Base-by-base conservation (phyloP, 2,888 invertebrate species). In the Hirudinaria manillensis region DNA sequence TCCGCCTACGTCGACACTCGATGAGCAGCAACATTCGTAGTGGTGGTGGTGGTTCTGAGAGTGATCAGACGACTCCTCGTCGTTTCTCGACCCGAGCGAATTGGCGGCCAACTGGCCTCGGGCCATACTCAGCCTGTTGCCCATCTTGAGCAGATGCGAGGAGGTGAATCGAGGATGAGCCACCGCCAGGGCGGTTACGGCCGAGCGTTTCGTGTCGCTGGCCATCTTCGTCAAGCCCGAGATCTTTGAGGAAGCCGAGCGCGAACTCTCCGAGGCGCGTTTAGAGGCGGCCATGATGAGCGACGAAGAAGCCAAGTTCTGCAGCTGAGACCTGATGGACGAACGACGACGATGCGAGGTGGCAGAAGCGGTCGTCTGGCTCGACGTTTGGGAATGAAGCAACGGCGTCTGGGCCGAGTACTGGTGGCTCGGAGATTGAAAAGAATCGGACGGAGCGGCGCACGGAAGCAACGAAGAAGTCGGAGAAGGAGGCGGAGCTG, bases 271-370 rank as follows among this genome's bases (percentile, higher is more conserved):
- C 13, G 61, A 61, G 1, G 72, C 72, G 21, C 45, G n/a, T 72
- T 72, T 72, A 10, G 72, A 3, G 27, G 72, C 72, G 24, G 72
- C 72, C 29, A 72, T 55, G 55, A 72, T 72, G 27, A 72, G 72
- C 29, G 72, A 72, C 13, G 72, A 72, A 4, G 72, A 72, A n/a
- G 72, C 72, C 21, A 72, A 24, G n/a, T 72, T 32, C 10, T 45
- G 53, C 2, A 72, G 51, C 53, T 72, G 72, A n/a, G 72, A 61
- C 7, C 61, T 24, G 10, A 61, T 61, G 61, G 61, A 4, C 24
- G 61, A 61, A 24, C 61, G 61, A 27, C 61, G 61, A 61, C 29
- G 61, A 61, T 61, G 61, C 7, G 61, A 61, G 19, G 10, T 19
- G 7, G 61, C 13, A 61, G 24, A 27, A 10, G 61, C 24, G n/a